Evolutionary conservation across 2,888 invertebrate genomes (phyloP).

Genomic region (Brenthis ino): DNA sequence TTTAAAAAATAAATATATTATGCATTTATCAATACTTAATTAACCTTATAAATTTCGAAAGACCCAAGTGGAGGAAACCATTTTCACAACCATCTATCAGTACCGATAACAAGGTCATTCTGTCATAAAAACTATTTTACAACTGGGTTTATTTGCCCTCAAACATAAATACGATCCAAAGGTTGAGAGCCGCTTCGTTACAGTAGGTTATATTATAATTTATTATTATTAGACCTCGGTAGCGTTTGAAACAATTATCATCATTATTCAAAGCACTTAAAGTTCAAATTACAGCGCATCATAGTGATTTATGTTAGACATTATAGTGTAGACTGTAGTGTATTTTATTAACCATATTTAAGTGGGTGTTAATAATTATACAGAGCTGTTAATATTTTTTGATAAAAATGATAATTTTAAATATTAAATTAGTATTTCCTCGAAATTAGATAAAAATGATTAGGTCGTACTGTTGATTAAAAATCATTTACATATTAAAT

Average conservation of each 20-base stretch:
- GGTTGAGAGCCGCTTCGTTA: slow-evolving; percentile 52
- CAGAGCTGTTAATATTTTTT: slow-evolving; percentile 11
- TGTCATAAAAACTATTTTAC: slow-evolving; percentile 62
- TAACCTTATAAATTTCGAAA: neutral
- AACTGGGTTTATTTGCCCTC: slow-evolving; percentile 59
- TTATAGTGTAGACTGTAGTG: slow-evolving; percentile 30
- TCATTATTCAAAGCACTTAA: slow-evolving; percentile 17
- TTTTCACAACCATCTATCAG: slow-evolving; percentile 30
- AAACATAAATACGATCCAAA: slow-evolving; percentile 56
- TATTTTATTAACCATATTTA: slow-evolving; percentile 37
- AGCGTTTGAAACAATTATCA: slow-evolving; percentile 19
- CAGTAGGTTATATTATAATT: slow-evolving; percentile 41
- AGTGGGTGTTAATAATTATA: slow-evolving; percentile 37
- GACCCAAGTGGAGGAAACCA: slow-evolving; percentile 18
- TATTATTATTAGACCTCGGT: slow-evolving; percentile 35
- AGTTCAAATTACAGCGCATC: slow-evolving; percentile 19
- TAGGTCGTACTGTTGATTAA: too few relatives aligned
- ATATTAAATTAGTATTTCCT: too few relatives aligned
- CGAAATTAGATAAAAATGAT: too few relatives aligned
- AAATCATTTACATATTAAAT: too few relatives aligned
- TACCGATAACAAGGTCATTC: slow-evolving; percentile 56
- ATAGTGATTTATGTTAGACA: slow-evolving; percentile 29
- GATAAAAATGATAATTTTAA: neutral
- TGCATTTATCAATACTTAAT: neutral
- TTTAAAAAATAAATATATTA: neutral